These are phyloP conservation scores for Lepilemur septentrionalis DNA, from an alignment of 2,797 vertebrate genomes.

Conservation along the genomic window DNA sequence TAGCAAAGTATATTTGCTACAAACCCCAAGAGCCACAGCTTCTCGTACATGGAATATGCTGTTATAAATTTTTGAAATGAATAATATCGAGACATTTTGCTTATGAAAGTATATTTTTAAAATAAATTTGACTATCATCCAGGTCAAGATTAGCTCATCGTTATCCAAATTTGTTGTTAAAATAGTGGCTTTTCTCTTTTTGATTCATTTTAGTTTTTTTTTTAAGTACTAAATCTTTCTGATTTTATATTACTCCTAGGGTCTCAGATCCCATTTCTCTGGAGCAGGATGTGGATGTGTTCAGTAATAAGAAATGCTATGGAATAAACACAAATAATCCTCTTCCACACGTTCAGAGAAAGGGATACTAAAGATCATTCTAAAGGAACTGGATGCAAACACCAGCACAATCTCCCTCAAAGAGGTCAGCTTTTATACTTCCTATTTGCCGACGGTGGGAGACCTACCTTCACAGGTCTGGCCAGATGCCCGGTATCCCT, in stretches of 20 bases:
- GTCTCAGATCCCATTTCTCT: neutral
- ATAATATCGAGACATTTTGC: neutral
- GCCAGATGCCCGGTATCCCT: slow-evolving; percentile 89
- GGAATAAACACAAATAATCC: neutral
- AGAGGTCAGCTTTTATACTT: neutral
- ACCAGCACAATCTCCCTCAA: neutral
- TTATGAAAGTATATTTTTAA: slow-evolving; percentile 7
- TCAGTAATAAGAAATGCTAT: neutral
- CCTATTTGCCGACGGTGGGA: neutral
- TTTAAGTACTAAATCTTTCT: neutral
- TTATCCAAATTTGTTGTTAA: neutral
- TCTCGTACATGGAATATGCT: neutral
- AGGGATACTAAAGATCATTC: neutral
- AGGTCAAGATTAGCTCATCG: neutral
- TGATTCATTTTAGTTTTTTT: slow-evolving; percentile 1
- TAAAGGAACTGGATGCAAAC: neutral
- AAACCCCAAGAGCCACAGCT: neutral
- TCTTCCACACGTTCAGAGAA: neutral
- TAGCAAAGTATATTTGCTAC: neutral
- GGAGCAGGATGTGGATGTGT: neutral
- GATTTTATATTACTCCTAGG: neutral
- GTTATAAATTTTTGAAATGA: neutral
- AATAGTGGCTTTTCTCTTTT: neutral
- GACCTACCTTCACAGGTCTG: slow-evolving; percentile 91
- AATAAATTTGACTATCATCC: neutral